Conservation (phyloP, 1,140 invertebrate genomes). For the Drosophila orosa region DNA sequence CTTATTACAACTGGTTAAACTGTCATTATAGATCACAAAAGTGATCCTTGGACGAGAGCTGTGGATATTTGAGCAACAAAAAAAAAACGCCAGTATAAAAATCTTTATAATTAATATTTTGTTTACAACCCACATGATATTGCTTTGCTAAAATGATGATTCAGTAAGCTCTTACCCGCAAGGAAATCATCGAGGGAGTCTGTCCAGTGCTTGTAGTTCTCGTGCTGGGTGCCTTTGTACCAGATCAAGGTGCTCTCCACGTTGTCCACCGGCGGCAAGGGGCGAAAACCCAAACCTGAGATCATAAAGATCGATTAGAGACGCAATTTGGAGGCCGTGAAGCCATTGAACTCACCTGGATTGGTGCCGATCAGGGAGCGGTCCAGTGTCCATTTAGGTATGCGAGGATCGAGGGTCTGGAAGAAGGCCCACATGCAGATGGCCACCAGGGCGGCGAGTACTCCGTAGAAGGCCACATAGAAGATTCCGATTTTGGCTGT, state of each 20-base stretch:
- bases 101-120: neutral
- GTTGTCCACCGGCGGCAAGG: constrained; percentile 92
- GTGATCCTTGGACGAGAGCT: neutral
- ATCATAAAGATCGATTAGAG: constrained; percentile 28
- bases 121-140: neutral
- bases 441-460: constrained; percentile 93
- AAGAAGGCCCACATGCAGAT: constrained; percentile 96
- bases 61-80: neutral
- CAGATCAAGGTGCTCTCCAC: constrained; percentile 97
- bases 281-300: constrained; percentile 95
- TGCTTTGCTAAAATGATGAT: neutral
- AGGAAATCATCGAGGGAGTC: constrained; percentile 90
- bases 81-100: neutral
- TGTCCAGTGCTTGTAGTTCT: constrained; percentile 92
- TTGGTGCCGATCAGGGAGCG: constrained; percentile 95
- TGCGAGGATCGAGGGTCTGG: constrained; percentile 93
- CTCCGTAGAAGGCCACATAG: constrained; percentile 95
- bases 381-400: constrained; percentile 93
- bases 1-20: neutral
- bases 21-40: neutral
- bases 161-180: constrained; percentile 86
- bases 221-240: constrained; percentile 91
- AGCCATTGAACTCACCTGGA: constrained; percentile 87
- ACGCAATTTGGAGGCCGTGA: neutral
- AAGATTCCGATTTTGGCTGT: constrained; percentile 95